Evolutionary conservation across 2,888 invertebrate genomes (phyloP).

Genomic region (Colletes collaris): DNA sequence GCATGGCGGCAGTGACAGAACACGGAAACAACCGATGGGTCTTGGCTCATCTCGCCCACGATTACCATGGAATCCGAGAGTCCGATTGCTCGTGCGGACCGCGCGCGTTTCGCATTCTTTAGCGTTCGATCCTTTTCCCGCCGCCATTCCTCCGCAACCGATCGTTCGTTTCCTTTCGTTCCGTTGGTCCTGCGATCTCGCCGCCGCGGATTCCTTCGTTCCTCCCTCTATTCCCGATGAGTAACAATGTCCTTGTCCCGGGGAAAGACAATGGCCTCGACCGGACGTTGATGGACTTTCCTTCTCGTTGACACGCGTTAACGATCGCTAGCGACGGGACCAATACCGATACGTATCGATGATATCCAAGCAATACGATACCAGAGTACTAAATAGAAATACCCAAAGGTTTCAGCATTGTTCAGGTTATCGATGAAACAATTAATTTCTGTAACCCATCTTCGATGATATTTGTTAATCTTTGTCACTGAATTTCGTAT

Average conservation of each 20-base stretch:
- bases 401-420: no score
- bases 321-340: slow-evolving; percentile 40
- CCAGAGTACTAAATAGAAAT: no score
- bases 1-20: slow-evolving; percentile 15
- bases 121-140: neutral
- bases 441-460: no score
- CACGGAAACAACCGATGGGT: slow-evolving; percentile 15
- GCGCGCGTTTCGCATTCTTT: slow-evolving; percentile 57
- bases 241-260: slow-evolving; percentile 29
- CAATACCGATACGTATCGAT: no score
- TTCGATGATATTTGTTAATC: no score
- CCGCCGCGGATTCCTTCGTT: slow-evolving; percentile 9
- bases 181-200: neutral
- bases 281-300: slow-evolving; percentile 61
- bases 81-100: slow-evolving; percentile 50
- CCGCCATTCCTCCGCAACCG: neutral
- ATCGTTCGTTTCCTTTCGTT: slow-evolving; percentile 2
- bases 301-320: slow-evolving; percentile 54
- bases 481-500: no score
- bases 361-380: no score
- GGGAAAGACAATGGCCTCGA: slow-evolving; percentile 55
- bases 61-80: slow-evolving; percentile 55
- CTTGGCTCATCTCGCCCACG: slow-evolving; percentile 44
- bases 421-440: no score
- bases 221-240: slow-evolving; percentile 6